phyloP scores from a whole-genome alignment of 2,888 invertebrate species.

The Andrena minutula region DNA sequence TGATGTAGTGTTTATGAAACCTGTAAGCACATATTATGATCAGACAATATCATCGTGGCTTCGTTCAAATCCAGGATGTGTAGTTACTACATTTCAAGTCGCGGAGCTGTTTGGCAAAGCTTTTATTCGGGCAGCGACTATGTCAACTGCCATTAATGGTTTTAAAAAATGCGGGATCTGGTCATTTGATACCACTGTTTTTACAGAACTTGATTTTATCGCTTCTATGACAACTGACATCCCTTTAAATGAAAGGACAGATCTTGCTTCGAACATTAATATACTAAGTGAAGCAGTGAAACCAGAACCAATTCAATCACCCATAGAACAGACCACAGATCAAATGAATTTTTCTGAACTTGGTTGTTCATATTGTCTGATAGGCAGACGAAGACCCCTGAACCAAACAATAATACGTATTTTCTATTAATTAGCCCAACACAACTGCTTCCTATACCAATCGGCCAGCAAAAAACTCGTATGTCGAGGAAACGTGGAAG shows the following conservation, averaged over 20 bases:
- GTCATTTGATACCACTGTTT: not conserved
- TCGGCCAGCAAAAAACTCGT: not conserved
- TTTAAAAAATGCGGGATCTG: not conserved
- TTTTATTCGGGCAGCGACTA: not conserved
- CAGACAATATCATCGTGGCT: not conserved
- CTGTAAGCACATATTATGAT: not conserved
- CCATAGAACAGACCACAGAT: not conserved
- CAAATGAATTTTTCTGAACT: not conserved
- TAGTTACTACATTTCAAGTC: slow-evolving; percentile 1
- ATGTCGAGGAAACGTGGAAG: not conserved
- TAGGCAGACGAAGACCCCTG: not conserved
- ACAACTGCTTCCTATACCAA: not conserved
- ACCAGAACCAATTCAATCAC: not conserved
- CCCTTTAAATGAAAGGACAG: too few species aligned
- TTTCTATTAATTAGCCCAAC: not conserved
- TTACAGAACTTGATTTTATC: not conserved
- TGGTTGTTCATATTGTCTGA: not conserved
- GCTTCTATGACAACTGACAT: not conserved
- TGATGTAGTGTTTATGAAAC: slow-evolving; percentile 1
- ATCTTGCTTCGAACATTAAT: too few species aligned
- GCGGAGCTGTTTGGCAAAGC: slow-evolving; percentile 1
- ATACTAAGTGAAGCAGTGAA: not conserved
- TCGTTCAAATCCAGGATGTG: not conserved
- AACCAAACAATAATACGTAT: not conserved
- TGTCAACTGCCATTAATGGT: not conserved